Evolutionary conservation across 2,888 invertebrate species (phyloP).

Genomic region (Drosophila flavopinicola): DNA sequence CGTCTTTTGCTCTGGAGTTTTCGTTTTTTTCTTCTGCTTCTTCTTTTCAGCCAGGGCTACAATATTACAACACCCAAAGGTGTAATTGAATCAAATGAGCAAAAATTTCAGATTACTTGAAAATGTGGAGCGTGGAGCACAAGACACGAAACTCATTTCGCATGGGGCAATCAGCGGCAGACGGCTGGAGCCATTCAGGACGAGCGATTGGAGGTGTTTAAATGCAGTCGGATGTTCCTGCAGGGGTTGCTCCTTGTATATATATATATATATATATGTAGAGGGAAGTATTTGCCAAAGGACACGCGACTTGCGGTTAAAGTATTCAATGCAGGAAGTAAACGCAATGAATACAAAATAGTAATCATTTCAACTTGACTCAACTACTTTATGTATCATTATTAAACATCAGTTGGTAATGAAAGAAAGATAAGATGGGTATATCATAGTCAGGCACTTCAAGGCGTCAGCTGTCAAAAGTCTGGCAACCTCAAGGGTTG

Average conservation of each 20-base stretch:
- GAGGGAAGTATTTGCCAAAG: no score
- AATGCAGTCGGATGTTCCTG: slow-evolving; percentile 39
- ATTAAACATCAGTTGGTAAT: background rate
- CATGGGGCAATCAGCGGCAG: slow-evolving; percentile 54
- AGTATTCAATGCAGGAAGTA: no score
- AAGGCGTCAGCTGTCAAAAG: slow-evolving; percentile 2
- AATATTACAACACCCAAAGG: slow-evolving; percentile 83
- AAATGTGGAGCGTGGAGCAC: slow-evolving; percentile 51
- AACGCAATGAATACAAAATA: background rate
- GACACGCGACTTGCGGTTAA: background rate
- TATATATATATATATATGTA: no score
- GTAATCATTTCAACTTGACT: background rate
- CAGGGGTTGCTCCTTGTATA: slow-evolving; percentile 10
- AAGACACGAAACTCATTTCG: slow-evolving; percentile 62
- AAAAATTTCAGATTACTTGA: slow-evolving; percentile 75
- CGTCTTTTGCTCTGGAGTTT: slow-evolving; percentile 28
- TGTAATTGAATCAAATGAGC: slow-evolving; percentile 83
- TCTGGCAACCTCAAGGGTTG: slow-evolving; percentile 35
- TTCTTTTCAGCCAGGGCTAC: slow-evolving; percentile 18
- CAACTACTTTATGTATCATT: background rate
- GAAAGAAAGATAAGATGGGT: no score
- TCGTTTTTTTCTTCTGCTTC: slow-evolving; percentile 8
- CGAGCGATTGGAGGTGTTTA: slow-evolving; percentile 27
- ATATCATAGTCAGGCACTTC: background rate
- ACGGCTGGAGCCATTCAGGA: slow-evolving; percentile 8